A percentile compares a stretch with the other conserved stretches of the same genome.
Evolutionary conservation across 2,113 vertebrate genomes (phyloP).

Genomic region (Axis porcinus): DNA sequence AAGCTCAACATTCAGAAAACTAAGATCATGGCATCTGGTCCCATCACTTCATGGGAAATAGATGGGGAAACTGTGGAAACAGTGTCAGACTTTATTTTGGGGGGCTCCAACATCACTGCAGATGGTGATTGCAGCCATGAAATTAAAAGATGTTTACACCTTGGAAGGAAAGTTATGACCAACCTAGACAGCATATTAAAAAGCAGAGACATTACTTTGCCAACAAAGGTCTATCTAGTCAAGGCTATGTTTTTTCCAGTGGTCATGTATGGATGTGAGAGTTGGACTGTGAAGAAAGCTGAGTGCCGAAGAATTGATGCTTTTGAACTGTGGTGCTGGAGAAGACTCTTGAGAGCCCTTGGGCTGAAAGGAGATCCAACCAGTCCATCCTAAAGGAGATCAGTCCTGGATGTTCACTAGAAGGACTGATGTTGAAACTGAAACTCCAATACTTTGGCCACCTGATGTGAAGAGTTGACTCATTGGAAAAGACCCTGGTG

Average conservation of each 20-base stretch:
- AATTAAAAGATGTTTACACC: background rate
- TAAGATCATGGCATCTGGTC: background rate
- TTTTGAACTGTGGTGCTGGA: background rate
- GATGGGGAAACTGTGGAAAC: background rate
- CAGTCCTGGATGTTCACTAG: background rate
- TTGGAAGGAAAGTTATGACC: background rate
- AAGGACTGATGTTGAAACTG: background rate
- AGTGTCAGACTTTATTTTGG: background rate
- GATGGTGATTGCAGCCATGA: background rate
- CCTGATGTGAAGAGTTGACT: background rate
- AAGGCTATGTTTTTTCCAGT: background rate
- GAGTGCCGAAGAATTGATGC: fast-evolving
- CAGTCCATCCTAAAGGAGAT: background rate
- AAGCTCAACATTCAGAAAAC: background rate
- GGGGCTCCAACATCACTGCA: background rate
- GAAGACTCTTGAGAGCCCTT: background rate
- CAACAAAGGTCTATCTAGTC: background rate
- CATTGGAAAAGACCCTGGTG: background rate
- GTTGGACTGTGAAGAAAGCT: background rate
- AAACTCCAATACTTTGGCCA: background rate
- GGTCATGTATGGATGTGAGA: background rate
- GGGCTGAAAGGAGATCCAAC: background rate
- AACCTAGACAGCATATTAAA: background rate
- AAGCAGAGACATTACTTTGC: background rate
- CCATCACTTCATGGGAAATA: background rate